Evolutionary conservation across 2,888 invertebrate genomes (phyloP), one percentile per base, ranked within the genome.

Genomic region (Parochlus steinenii): DNA sequence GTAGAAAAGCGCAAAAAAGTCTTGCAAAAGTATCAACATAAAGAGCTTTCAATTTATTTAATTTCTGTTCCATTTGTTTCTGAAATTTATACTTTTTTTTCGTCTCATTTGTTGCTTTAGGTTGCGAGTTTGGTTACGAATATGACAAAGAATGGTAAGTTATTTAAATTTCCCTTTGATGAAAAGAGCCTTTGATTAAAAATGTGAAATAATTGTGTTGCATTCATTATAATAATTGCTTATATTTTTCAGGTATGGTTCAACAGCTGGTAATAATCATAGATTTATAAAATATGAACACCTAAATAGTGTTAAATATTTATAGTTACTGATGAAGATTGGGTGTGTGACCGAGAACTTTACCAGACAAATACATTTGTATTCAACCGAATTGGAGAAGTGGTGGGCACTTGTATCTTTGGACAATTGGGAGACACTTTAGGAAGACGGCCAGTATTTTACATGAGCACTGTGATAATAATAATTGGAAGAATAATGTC

Each of bases 401-500:
- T 67, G 38, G 44, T 65, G 33, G 69, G 69, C 31, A 64, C 66
- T 22, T 58, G 68, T 45, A 48, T 65, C 42, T 63, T 69, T 47
- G 67, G 68, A 41, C 64, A 66, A 49, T 49, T 68, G 43, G 67
- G 67, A 37, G 70, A 70, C 50, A 58, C 54, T 68, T 69, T 56
- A 60, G 61, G 19, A 7, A 15, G 69, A 31, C 56, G 59, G 25
- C 45, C 62, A 2, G 58, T 65, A 10, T 65, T 61, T 46, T 63
- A 64, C 43, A 47, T 64, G 33, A 58, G 65, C 14, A 47, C 64
- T 5, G 40, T 58, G 15, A 49, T 57, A 8, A 50, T 62, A 24
- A 48, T 62, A n/a, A 40, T 58, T 22, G 65, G 65, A 6, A 51
- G 65, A 8, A 40, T 58, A 3, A 41, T 53, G 20, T 55, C 59